A percentile compares a stretch with the other conserved stretches of the same genome.
phyloP scores from a whole-genome alignment of 2,797 vertebrate species.

The Hapalemur alaotrensis region DNA sequence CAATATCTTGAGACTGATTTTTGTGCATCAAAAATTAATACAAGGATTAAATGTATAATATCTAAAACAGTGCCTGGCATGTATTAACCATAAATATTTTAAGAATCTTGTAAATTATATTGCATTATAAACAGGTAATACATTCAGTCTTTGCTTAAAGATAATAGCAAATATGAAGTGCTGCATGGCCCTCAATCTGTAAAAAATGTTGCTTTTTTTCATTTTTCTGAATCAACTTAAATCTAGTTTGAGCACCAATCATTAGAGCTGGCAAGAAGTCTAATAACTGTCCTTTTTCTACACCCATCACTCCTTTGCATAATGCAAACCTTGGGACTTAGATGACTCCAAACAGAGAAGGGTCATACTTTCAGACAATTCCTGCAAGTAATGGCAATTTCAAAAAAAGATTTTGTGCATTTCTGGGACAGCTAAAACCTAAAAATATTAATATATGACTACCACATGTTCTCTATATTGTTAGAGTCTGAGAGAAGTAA shows the following conservation, averaged over 20 bases:
- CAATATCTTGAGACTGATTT: neutral
- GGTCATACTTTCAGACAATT: neutral
- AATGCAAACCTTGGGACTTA: neutral
- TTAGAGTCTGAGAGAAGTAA: slow-evolving; percentile 44
- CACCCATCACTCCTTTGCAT: neutral
- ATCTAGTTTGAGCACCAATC: neutral
- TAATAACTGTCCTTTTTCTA: neutral
- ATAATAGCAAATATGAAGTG: neutral
- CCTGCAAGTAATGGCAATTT: neutral
- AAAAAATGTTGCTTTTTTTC: neutral
- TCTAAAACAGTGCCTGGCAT: neutral
- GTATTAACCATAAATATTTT: neutral
- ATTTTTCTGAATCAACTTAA: slow-evolving; percentile 22
- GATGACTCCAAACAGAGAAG: neutral
- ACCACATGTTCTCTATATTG: neutral
- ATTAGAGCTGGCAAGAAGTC: neutral
- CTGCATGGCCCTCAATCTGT: neutral
- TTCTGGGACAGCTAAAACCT: slow-evolving; percentile 2
- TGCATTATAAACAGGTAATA: neutral
- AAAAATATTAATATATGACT: slow-evolving; percentile 13
- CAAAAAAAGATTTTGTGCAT: slow-evolving; percentile 29
- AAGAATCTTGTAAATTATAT: neutral
- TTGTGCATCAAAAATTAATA: neutral
- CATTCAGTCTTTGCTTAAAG: slow-evolving; percentile 1
- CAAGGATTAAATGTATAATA: neutral